Evolutionary conservation across 2,797 vertebrate genomes (phyloP).

Genomic region (Poecilia gillii): DNA sequence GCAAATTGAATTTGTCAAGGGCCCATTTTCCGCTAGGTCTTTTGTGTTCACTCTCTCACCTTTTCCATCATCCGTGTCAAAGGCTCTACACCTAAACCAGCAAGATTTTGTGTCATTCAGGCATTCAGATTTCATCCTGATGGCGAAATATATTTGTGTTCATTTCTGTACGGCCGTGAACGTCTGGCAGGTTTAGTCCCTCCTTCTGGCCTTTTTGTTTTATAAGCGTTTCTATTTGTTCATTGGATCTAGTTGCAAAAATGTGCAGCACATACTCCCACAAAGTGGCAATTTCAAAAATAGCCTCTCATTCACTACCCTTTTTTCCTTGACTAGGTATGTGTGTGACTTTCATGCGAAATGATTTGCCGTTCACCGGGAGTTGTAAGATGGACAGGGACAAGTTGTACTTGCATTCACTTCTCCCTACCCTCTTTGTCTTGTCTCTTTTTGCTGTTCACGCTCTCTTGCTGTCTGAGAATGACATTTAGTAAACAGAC

Average conservation of each 20-base stretch:
- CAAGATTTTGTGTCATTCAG: constrained; percentile 43
- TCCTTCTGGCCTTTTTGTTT: constrained; percentile 38
- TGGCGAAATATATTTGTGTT: not conserved
- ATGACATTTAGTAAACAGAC: constrained; percentile 54
- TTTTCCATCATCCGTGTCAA: constrained; percentile 34
- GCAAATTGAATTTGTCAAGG: constrained; percentile 75
- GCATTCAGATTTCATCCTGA: constrained; percentile 17
- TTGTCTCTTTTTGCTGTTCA: constrained; percentile 17
- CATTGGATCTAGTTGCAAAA: constrained; percentile 40
- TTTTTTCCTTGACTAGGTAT: constrained; percentile 17
- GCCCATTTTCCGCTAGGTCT: constrained; percentile 18
- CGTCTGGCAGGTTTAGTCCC: not conserved
- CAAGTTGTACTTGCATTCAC: constrained; percentile 16
- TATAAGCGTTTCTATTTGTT: constrained; percentile 31
- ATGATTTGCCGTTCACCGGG: constrained; percentile 44
- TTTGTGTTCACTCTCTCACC: constrained; percentile 45
- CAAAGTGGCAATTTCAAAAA: constrained; percentile 55
- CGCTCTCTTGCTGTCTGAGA: constrained; percentile 27
- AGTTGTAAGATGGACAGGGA: constrained; percentile 49
- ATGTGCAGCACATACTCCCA: constrained; percentile 41
- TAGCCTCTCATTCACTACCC: constrained; percentile 49
- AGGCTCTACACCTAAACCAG: constrained; percentile 36
- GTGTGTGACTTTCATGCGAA: constrained; percentile 60
- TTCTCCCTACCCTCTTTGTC: constrained; percentile 17
- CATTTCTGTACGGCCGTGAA: not conserved